Conservation (phyloP, 2,797 vertebrate species). For the Falco concolor region DNA sequence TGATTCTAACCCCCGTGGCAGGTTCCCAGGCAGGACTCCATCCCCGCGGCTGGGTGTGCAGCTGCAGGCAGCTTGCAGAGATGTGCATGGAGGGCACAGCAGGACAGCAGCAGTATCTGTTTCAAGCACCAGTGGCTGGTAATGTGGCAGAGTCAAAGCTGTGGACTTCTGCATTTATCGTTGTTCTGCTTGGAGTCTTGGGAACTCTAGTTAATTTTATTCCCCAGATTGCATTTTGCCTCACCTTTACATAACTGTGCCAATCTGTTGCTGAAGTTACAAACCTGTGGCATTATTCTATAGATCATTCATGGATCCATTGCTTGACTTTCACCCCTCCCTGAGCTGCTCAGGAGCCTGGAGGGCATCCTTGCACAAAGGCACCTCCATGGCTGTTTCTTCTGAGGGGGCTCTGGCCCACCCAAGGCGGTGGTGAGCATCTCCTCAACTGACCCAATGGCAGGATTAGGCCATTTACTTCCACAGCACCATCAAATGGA, state of each 20-base stretch:
- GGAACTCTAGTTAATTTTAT: not conserved
- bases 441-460: not conserved
- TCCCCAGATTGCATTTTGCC: not conserved
- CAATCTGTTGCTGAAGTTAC: not conserved
- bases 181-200: not conserved
- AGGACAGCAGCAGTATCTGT: not conserved
- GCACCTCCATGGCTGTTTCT: not conserved
- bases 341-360: not conserved
- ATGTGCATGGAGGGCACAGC: fast-evolving
- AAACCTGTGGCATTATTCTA: not conserved
- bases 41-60: fast-evolving
- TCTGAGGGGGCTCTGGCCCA: not conserved
- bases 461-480: not conserved
- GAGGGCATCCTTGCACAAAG: too few species aligned
- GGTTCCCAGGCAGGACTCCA: not conserved
- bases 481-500: not conserved
- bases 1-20: not conserved
- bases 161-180: not conserved
- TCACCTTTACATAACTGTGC: not conserved
- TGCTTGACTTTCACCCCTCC: not conserved
- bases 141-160: not conserved
- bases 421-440: not conserved
- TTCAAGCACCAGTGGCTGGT: not conserved
- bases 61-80: not conserved
- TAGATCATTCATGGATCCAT: not conserved